Conservation (phyloP, 2,113 vertebrate species). For the Marcusenius ussheri region DNA sequence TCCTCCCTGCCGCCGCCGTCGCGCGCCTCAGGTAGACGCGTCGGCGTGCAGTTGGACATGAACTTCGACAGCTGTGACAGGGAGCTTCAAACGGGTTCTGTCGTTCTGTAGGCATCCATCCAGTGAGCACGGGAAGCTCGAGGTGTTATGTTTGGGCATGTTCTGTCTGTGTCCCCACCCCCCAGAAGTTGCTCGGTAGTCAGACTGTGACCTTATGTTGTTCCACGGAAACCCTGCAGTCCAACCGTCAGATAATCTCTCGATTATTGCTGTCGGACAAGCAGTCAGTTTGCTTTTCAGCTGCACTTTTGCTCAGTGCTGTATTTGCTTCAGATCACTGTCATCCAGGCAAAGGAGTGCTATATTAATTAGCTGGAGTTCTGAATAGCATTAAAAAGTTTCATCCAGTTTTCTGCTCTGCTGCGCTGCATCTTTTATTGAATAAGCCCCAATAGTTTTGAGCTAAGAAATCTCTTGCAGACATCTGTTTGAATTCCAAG, state of each 20-base stretch:
- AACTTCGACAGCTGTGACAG: not conserved
- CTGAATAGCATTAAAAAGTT: not conserved
- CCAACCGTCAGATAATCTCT: not conserved
- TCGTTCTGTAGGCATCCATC: not conserved
- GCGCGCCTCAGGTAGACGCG: too few relatives aligned
- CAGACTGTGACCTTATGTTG: not conserved
- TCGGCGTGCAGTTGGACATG: not conserved
- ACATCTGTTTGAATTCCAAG: slow-evolving; percentile 2
- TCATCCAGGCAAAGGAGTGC: not conserved
- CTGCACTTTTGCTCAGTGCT: not conserved
- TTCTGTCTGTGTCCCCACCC: not conserved
- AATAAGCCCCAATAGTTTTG: not conserved
- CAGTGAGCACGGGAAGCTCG: not conserved
- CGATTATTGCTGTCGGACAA: not conserved
- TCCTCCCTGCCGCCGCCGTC: not conserved
- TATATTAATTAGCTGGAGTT: not conserved
- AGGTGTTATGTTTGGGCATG: not conserved
- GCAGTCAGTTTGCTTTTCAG: not conserved
- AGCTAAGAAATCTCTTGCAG: not conserved
- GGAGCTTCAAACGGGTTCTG: not conserved
- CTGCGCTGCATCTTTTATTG: not conserved
- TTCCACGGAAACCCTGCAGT: not conserved
- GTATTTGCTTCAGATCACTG: not conserved
- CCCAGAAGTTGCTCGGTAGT: not conserved
- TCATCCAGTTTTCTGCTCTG: not conserved